These are phyloP conservation scores for Triplophysa siluroides DNA, from an alignment of 2,113 vertebrate genomes.

Conservation along the genomic window DNA sequence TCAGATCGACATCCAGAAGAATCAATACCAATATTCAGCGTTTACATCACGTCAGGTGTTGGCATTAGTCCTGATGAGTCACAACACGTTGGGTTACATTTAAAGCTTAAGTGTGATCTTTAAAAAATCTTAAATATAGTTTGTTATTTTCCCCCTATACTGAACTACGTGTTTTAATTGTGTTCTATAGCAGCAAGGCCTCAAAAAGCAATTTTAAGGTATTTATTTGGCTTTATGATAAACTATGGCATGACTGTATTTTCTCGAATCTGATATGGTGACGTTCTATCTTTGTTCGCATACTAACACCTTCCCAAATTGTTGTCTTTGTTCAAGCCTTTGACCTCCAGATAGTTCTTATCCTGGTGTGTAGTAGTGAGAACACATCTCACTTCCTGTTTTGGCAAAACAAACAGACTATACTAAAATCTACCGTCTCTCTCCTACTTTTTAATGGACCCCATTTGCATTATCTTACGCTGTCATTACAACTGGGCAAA, in stretches of 20 bases:
- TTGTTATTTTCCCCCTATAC: neutral
- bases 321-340: constrained; percentile 12
- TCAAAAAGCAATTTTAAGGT: neutral
- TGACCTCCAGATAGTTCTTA: constrained; percentile 11
- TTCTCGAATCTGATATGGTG: neutral
- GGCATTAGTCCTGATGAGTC: neutral
- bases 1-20: neutral
- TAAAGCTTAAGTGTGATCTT: neutral
- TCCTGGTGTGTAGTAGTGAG: constrained; percentile 17
- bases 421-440: neutral
- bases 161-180: neutral
- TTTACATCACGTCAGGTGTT: neutral
- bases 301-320: neutral
- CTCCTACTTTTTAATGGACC: constrained; percentile 43
- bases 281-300: no score
- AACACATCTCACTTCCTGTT: constrained; percentile 2
- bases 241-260: neutral
- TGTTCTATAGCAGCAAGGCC: no score
- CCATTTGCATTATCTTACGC: constrained; percentile 44
- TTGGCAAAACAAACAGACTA: neutral
- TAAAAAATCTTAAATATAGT: neutral
- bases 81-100: neutral
- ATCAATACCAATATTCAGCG: neutral
- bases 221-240: neutral
- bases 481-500: constrained; percentile 50